A percentile compares a stretch with the other conserved stretches of the same genome.
These are phyloP conservation scores for Sesia apiformis DNA, from an alignment of 2,888 invertebrate genomes.

Conservation along the genomic window DNA sequence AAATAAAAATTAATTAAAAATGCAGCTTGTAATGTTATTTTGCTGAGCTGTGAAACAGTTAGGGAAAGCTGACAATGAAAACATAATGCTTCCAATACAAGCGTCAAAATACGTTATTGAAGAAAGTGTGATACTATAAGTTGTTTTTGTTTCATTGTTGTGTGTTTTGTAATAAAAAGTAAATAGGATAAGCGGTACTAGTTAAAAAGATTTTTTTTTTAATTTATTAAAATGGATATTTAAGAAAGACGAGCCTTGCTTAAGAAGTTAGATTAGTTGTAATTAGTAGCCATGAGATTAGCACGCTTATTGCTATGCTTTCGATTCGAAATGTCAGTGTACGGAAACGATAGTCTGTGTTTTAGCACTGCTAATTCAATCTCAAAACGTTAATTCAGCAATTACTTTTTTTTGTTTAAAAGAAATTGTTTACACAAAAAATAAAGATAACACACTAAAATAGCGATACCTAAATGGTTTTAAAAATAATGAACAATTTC, in stretches of 20 bases:
- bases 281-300: constrained; percentile 44
- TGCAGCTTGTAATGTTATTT: constrained; percentile 59
- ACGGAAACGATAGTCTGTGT: too few relatives aligned
- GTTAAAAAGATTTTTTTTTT: constrained; percentile 37
- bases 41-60: constrained; percentile 63
- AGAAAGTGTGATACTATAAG: constrained; percentile 70
- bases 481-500: too few relatives aligned
- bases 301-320: constrained; percentile 27
- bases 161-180: constrained; percentile 66
- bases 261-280: constrained; percentile 66
- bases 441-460: too few relatives aligned
- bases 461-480: too few relatives aligned
- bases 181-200: constrained; percentile 57
- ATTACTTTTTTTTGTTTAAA: too few relatives aligned
- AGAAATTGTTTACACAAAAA: too few relatives aligned
- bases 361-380: too few relatives aligned
- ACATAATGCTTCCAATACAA: constrained; percentile 52
- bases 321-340: constrained; percentile 22
- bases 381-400: too few relatives aligned
- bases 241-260: constrained; percentile 74
- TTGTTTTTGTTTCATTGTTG: constrained; percentile 72
- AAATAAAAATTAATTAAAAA: constrained; percentile 42
- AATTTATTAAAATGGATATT: constrained; percentile 65
- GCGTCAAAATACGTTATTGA: constrained; percentile 51
- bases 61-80: constrained; percentile 14